Conservation (phyloP, 2,113 vertebrate species). For the Rostratula benghalensis region DNA sequence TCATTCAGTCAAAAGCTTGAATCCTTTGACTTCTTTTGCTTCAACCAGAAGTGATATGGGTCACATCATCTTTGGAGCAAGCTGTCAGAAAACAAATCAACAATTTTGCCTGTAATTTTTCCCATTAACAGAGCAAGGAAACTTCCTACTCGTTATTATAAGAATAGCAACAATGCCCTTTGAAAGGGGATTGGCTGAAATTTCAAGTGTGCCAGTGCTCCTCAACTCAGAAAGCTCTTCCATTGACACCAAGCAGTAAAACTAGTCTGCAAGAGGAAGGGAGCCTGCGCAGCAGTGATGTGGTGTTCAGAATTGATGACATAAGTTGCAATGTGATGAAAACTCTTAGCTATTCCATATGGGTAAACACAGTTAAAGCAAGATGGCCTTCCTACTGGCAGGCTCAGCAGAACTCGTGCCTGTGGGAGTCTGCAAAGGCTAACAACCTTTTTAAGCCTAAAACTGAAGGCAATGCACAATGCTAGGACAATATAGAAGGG, state of each 20-base stretch:
- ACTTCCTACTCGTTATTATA: constrained; percentile 33
- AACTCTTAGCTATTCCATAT: not conserved
- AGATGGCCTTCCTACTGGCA: not conserved
- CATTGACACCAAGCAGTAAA: not conserved
- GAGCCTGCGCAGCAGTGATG: not conserved
- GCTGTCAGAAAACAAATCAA: not conserved
- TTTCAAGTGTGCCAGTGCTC: constrained; percentile 35
- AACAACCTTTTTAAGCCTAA: not conserved
- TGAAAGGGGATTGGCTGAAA: constrained; percentile 26
- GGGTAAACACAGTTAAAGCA: not conserved
- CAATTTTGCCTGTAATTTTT: not conserved
- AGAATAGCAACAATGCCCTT: constrained; percentile 44
- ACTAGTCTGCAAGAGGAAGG: constrained; percentile 12
- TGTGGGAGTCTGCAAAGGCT: not conserved
- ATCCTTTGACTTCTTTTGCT: not conserved
- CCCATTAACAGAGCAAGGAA: constrained; percentile 34
- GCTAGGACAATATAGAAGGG: not conserved
- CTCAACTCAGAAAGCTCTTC: constrained; percentile 28
- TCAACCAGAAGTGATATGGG: not conserved
- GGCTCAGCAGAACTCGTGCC: not conserved
- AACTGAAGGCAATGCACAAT: not conserved
- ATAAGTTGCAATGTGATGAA: not conserved
- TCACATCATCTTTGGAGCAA: not conserved
- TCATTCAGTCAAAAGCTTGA: not conserved
- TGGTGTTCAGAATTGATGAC: not conserved